These are phyloP conservation scores for Gibbula magus DNA, from an alignment of 2,888 invertebrate species.

Conservation along the genomic window DNA sequence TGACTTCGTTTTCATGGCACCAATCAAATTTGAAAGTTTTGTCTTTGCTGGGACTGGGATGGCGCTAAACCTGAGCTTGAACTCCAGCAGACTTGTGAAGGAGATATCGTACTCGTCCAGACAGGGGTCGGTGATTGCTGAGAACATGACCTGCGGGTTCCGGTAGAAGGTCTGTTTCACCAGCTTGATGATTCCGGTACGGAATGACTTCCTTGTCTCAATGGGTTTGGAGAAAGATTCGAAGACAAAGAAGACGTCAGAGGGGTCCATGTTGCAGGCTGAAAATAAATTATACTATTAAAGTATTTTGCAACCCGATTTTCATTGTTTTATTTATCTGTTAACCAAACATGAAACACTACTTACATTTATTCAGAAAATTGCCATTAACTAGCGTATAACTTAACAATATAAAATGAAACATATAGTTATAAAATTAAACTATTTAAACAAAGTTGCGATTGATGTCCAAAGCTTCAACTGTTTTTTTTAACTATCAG, in stretches of 20 bases:
- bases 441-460: too few species aligned
- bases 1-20: not conserved
- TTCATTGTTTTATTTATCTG: too few species aligned
- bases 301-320: too few species aligned
- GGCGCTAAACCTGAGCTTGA: not conserved
- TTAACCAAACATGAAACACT: too few species aligned
- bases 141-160: not conserved
- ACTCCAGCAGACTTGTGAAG: not conserved
- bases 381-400: too few species aligned
- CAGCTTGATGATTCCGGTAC: not conserved
- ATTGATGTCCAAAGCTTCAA: too few species aligned
- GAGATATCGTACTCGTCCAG: not conserved
- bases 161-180: not conserved
- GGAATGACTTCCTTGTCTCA: not conserved
- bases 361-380: too few species aligned
- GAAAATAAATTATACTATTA: not conserved
- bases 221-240: not conserved
- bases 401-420: not conserved
- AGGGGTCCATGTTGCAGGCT: conserved; percentile 2
- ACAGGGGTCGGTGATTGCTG: conserved; percentile 14
- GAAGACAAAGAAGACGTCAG: conserved; percentile 2
- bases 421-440: too few species aligned
- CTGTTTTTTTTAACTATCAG: too few species aligned
- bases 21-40: not conserved
- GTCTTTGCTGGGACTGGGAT: not conserved